Percentiles rank a stretch among this genome's conserved stretches.
Conservation (phyloP, 1,140 invertebrate genomes). For the Eumaeus atala region DNA sequence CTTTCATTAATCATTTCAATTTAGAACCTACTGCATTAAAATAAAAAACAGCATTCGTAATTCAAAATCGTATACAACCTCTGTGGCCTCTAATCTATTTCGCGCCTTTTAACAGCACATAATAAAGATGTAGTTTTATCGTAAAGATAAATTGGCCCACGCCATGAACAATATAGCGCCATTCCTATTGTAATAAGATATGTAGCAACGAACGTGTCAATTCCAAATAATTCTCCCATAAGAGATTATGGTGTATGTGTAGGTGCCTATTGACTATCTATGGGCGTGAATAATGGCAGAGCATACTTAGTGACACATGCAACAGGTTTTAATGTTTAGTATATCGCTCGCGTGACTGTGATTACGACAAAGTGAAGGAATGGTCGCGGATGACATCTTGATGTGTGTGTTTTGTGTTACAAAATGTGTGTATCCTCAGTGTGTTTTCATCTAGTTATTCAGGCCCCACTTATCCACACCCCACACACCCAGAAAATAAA, state of each 20-base stretch:
- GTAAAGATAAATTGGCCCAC: slow-evolving; percentile 32
- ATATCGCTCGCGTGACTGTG: too few relatives aligned
- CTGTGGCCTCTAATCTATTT: slow-evolving; percentile 32
- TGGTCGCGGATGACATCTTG: too few relatives aligned
- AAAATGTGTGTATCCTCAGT: too few relatives aligned
- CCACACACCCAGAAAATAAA: too few relatives aligned
- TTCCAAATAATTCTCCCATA: slow-evolving; percentile 55
- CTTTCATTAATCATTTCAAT: too few relatives aligned
- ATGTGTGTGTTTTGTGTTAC: too few relatives aligned
- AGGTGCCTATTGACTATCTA: slow-evolving; percentile 19
- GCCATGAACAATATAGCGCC: slow-evolving; percentile 27
- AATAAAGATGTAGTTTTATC: slow-evolving; percentile 31
- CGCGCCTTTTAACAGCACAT: slow-evolving; percentile 26
- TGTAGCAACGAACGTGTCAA: slow-evolving; percentile 39
- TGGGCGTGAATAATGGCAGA: slow-evolving; percentile 26
- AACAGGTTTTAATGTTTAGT: background rate
- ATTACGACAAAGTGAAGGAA: too few relatives aligned
- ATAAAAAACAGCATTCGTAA: slow-evolving; percentile 17
- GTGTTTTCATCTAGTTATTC: too few relatives aligned
- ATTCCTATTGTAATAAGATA: slow-evolving; percentile 34
- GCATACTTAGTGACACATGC: background rate
- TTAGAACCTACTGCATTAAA: too few relatives aligned
- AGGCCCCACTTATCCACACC: too few relatives aligned
- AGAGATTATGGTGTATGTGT: slow-evolving; percentile 36
- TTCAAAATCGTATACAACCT: slow-evolving; percentile 20